Evolutionary conservation across 2,797 vertebrate genomes (phyloP).

Genomic region (Acanthurus leucopareius): DNA sequence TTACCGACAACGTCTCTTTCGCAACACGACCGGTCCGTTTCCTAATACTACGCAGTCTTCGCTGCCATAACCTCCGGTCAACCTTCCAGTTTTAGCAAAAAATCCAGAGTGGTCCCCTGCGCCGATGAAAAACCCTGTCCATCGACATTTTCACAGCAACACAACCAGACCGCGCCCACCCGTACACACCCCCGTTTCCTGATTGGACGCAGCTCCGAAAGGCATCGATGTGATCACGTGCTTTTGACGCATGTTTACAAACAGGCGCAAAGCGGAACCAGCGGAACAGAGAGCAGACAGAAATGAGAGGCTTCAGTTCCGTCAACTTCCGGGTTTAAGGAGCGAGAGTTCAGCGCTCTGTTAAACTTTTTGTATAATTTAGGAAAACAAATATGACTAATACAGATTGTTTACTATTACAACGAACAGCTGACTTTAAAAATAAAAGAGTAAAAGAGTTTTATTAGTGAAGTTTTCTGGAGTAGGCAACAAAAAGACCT

Average conservation of each 20-base stretch:
- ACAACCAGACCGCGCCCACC: constrained; percentile 76
- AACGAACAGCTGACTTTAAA: neutral
- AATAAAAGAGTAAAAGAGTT: neutral
- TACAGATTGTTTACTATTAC: too few relatives aligned
- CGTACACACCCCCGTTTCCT: constrained; percentile 83
- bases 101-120: constrained; percentile 46
- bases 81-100: constrained; percentile 7
- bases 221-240: constrained; percentile 80
- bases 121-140: constrained; percentile 37
- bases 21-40: neutral
- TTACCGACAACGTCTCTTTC: constrained; percentile 51
- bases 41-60: neutral
- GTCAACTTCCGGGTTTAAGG: constrained; percentile 22
- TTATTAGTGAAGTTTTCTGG: neutral
- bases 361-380: too few relatives aligned
- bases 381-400: too few relatives aligned
- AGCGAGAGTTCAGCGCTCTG: too few relatives aligned
- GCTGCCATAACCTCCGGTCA: constrained; percentile 2
- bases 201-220: constrained; percentile 73
- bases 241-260: constrained; percentile 89
- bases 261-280: constrained; percentile 68
- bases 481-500: neutral
- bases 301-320: neutral
- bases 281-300: neutral
- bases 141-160: constrained; percentile 83